These are phyloP conservation scores for Arge pagana DNA, from an alignment of 2,888 invertebrate genomes.

Conservation along the genomic window DNA sequence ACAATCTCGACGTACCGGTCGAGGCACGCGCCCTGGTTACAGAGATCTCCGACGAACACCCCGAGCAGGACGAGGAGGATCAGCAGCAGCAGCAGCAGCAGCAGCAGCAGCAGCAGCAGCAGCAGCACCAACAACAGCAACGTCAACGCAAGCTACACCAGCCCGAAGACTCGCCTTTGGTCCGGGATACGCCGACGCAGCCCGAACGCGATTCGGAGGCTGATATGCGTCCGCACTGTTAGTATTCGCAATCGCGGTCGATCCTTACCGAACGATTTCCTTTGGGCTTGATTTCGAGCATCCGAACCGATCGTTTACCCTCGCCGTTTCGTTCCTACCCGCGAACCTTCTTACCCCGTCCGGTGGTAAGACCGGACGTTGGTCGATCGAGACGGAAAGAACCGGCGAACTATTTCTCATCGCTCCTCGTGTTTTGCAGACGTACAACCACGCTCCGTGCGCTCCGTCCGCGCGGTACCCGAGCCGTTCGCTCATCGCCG, in stretches of 20 bases:
- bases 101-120: constrained; percentile 54
- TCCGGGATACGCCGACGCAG: constrained; percentile 61
- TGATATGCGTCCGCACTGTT: constrained; percentile 76
- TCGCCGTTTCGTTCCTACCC: not conserved
- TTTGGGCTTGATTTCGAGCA: constrained; percentile 1
- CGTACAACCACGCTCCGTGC: constrained; percentile 80
- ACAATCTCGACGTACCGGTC: constrained; percentile 49
- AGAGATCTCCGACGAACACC: constrained; percentile 42
- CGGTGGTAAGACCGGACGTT: not conserved
- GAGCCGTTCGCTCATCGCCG: constrained; percentile 61
- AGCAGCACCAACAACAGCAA: constrained; percentile 60
- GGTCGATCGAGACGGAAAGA: constrained; percentile 4
- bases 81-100: constrained; percentile 54
- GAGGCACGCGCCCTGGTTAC: constrained; percentile 48
- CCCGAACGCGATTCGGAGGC: constrained; percentile 65
- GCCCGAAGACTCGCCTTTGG: constrained; percentile 52
- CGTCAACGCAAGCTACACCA: constrained; percentile 54
- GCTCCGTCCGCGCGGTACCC: constrained; percentile 68
- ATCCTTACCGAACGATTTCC: no score
- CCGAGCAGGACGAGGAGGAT: constrained; percentile 38
- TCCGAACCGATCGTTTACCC: not conserved
- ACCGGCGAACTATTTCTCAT: constrained; percentile 2
- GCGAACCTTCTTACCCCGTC: not conserved
- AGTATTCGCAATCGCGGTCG: constrained; percentile 58
- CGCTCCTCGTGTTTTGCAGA: constrained; percentile 61